Evolutionary conservation across 2,113 vertebrate species (phyloP).

Genomic region (human (Homo sapiens)): GRCh38 chr9:106896001-106896500

Average conservation of each 20-base stretch:
- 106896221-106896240: background rate
- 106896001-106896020: background rate
- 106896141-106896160: background rate
- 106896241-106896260: background rate
- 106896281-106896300: background rate
- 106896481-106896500: slow-evolving; percentile 1
- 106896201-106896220: background rate
- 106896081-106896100: background rate
- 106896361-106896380: background rate
- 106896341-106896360: slow-evolving; percentile 39
- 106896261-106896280: background rate
- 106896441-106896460: slow-evolving; percentile 43
- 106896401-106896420: slow-evolving; percentile 21
- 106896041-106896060: background rate
- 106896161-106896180: background rate
- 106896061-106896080: background rate
- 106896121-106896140: slow-evolving; percentile 5
- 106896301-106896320: slow-evolving; percentile 49
- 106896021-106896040: background rate
- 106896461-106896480: slow-evolving; percentile 51
- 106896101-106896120: slow-evolving; percentile 4
- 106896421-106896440: background rate
- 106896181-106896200: background rate
- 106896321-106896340: slow-evolving; percentile 35
- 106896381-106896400: background rate